Conservation (phyloP, 2,797 vertebrate species). For the Eutrigla gurnardus region DNA sequence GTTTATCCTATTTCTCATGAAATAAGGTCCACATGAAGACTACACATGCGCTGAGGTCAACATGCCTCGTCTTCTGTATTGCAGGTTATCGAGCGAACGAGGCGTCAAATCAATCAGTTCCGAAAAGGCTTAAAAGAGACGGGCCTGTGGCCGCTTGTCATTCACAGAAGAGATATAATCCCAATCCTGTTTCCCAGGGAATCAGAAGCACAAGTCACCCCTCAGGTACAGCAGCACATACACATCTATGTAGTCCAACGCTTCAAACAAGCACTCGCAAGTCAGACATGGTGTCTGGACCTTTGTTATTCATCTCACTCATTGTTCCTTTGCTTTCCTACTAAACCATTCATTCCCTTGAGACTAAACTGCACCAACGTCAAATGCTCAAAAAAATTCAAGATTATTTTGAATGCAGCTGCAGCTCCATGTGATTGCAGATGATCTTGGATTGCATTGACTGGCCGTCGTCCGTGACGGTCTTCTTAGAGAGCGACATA, state of each 20-base stretch:
- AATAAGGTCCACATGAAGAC: background rate
- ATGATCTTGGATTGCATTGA: slow-evolving; percentile 58
- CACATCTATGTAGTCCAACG: background rate
- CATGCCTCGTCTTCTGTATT: background rate
- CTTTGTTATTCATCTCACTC: too few species aligned
- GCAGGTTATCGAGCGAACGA: slow-evolving; percentile 57
- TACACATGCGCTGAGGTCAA: background rate
- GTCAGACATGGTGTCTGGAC: too few species aligned
- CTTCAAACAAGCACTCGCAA: too few species aligned
- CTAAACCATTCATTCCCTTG: background rate
- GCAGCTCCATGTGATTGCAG: slow-evolving; percentile 40
- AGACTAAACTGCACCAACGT: background rate
- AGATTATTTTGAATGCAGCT: background rate
- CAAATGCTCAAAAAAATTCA: background rate
- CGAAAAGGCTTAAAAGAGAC: slow-evolving; percentile 55
- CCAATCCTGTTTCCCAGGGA: slow-evolving; percentile 60
- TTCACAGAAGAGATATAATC: slow-evolving; percentile 55
- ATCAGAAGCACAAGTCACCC: slow-evolving; percentile 59
- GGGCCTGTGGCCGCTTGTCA: slow-evolving; percentile 53
- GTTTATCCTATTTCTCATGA: too few species aligned
- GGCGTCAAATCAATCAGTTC: slow-evolving; percentile 48
- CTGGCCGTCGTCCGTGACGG: slow-evolving; percentile 56
- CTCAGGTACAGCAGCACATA: slow-evolving; percentile 49
- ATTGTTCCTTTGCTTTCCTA: background rate
- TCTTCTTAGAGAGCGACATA: slow-evolving; percentile 46